These are phyloP conservation scores for Poecile montanus DNA, from an alignment of 2,797 vertebrate genomes.

Conservation along the genomic window DNA sequence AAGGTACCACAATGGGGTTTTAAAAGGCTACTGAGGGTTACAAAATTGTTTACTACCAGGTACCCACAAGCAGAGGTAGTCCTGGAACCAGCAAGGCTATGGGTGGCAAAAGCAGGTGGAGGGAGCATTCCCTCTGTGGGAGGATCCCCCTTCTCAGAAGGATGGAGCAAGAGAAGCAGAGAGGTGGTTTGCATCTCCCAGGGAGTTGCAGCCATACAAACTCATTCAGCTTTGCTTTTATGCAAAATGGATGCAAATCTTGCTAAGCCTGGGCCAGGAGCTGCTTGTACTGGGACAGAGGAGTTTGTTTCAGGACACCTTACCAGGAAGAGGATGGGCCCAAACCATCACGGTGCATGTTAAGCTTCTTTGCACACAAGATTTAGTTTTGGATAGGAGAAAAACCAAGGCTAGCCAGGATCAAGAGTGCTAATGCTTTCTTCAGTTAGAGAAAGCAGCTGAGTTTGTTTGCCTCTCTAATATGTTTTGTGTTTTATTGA, in stretches of 20 bases:
- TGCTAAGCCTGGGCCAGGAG: not conserved
- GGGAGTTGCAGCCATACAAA: not conserved
- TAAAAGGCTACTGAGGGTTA: not conserved
- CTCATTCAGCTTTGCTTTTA: not conserved
- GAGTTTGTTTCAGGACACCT: not conserved
- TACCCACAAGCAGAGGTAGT: not conserved
- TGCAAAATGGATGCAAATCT: not conserved
- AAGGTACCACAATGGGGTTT: not conserved
- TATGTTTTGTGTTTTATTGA: not conserved
- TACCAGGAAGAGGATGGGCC: not conserved
- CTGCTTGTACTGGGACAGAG: not conserved
- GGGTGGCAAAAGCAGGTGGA: not conserved
- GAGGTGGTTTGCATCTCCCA: not conserved
- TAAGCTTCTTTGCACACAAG: not conserved
- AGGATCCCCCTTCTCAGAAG: not conserved
- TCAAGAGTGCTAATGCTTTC: not conserved
- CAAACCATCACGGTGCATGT: not conserved
- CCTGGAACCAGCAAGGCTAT: not conserved
- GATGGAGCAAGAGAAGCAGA: not conserved
- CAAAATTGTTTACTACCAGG: not conserved
- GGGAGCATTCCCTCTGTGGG: conserved; percentile 5
- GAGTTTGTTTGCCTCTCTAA: not conserved
- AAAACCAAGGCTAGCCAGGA: not conserved
- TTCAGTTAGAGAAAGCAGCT: not conserved
- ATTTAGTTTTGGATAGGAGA: not conserved